Percentiles rank a stretch among this genome's conserved stretches.
phyloP scores from a whole-genome alignment of 2,113 vertebrate species.

The Monopterus albus region DNA sequence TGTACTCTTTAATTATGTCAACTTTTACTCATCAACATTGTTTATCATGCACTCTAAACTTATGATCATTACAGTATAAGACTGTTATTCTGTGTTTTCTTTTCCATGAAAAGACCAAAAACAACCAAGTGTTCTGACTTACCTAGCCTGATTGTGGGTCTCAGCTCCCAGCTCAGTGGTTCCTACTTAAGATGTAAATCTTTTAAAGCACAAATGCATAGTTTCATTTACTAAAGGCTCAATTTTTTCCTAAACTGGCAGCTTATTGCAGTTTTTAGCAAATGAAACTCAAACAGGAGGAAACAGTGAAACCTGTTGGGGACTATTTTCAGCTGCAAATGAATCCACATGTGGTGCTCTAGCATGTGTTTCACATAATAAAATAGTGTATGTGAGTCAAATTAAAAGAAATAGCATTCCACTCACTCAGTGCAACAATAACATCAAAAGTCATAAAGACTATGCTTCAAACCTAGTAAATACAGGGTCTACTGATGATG shows the following conservation, averaged over 20 bases:
- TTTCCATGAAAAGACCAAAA: background rate
- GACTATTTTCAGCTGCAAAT: background rate
- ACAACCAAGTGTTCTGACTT: background rate
- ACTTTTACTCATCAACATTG: background rate
- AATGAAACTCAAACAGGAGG: too few relatives aligned
- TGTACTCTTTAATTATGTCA: conserved; percentile 4
- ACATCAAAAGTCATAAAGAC: background rate
- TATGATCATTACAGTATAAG: background rate
- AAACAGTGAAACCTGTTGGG: too few relatives aligned
- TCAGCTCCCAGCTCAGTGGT: too few relatives aligned
- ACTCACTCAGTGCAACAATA: background rate
- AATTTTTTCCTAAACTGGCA: too few relatives aligned
- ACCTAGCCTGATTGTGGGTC: too few relatives aligned
- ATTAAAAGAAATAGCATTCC: background rate
- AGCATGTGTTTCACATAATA: background rate
- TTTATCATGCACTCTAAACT: background rate
- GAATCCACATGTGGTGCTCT: background rate
- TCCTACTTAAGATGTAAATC: too few relatives aligned
- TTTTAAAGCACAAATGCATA: too few relatives aligned
- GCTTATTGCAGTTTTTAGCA: too few relatives aligned
- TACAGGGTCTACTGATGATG: background rate
- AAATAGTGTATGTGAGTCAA: too few relatives aligned
- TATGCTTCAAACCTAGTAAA: background rate
- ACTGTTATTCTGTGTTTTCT: background rate
- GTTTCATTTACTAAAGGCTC: too few relatives aligned